These are phyloP conservation scores for Callithrix jacchus DNA, from an alignment of 2,113 vertebrate species.

Conservation along the genomic window DNA sequence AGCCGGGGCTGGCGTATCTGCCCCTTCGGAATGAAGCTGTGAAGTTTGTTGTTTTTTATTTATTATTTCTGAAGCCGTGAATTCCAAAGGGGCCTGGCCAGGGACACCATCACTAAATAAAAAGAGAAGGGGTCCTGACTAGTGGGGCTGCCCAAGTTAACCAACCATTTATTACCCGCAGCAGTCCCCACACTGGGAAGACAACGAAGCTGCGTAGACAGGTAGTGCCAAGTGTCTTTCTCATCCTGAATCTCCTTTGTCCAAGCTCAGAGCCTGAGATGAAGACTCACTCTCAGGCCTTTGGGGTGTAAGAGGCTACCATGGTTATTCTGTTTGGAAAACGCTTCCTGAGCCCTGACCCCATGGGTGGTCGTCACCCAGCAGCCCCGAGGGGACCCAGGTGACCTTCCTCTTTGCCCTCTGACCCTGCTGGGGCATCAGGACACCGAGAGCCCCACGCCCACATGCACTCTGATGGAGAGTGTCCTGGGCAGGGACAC, in stretches of 20 bases:
- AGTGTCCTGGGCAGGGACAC: background rate
- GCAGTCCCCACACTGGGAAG: background rate
- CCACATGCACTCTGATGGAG: fast-evolving
- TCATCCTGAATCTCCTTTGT: background rate
- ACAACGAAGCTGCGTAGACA: background rate
- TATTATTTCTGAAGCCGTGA: background rate
- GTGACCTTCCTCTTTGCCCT: background rate
- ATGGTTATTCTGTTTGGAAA: background rate
- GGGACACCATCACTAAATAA: background rate
- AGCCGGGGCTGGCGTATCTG: background rate
- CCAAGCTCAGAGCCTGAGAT: background rate
- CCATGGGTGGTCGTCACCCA: background rate
- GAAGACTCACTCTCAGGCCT: background rate
- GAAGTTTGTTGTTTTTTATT: too few species aligned
- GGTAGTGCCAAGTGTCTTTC: background rate
- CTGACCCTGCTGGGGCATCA: too few species aligned
- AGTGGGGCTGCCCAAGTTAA: background rate
- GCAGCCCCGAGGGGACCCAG: too few species aligned
- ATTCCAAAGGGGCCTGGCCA: background rate
- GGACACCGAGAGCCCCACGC: too few species aligned
- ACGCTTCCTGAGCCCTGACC: background rate
- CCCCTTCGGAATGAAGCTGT: background rate
- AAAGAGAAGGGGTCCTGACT: too few species aligned
- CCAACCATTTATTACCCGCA: background rate
- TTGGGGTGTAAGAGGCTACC: background rate